Evolutionary conservation across 30 jellyfish, hydroid and myxozoan genomes (phyloP), one percentile per base, ranked within the genome.

Genomic region (Hydractinia symbiolongicarpus): DNA sequence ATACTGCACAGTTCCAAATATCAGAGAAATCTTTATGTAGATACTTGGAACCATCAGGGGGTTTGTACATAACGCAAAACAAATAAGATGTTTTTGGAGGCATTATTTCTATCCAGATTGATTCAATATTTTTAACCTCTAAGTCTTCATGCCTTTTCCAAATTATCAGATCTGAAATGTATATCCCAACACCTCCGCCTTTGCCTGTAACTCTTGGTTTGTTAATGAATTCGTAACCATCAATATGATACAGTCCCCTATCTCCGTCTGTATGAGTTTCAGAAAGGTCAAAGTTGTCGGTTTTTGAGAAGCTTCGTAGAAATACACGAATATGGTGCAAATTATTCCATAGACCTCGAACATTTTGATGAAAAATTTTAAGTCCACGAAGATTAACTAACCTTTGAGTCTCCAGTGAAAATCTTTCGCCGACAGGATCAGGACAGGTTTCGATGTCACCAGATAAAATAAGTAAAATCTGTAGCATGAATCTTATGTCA

Each of bases 91-190:
- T 30, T 1, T 30, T 30, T 30, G 44, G 44, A 30, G 44, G 44
- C 44, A 30, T 30, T 30, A 30, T 30, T 30, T 30, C 44, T 30
- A 30, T 30, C 44, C 44, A 30, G 44, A 30, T 30, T 30, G 44
- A 30, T 30, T 30, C 44, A 30, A 30, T 30, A 30, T 30, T 30
- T 30, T 30, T 83, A 51, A 67, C 81, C 84, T 86, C 95, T 54
- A 87, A 82, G 77, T 87, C 92, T 73, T 80, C 66, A 67, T 88
- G 87, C 17, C 84, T 83, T 73, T 81, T 83, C 91, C 91, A 81
- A 9, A 76, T 74, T 17, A 87, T 10, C 58, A 20, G 79, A 75
- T 64, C 86, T 57, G 87, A 81, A 52, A 86, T 86, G 72, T 86
- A 86, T 17, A 76, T 81, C 21, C 87, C 95, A 60, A 86, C 90